phyloP scores from a whole-genome alignment of 2,113 vertebrate species.

The Stictonetta naevosa region DNA sequence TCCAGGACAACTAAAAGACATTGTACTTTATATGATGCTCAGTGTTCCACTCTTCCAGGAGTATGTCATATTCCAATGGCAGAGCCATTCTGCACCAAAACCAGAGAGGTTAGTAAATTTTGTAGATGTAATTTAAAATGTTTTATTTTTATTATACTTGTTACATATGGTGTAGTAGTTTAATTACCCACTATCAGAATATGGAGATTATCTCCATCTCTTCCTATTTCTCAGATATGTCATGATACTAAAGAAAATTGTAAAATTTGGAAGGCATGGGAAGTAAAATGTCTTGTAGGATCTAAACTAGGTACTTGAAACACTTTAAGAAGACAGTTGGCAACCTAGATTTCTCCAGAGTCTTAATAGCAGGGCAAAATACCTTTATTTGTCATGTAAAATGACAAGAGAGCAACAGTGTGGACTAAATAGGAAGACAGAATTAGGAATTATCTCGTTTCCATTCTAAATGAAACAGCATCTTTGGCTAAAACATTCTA shows the following conservation, averaged over 20 bases:
- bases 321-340: background rate
- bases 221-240: background rate
- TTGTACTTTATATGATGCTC: conserved; percentile 91
- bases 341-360: background rate
- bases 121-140: background rate
- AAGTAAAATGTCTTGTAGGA: background rate
- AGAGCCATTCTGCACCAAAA: conserved; percentile 93
- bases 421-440: background rate
- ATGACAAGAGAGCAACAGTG: background rate
- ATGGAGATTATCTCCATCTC: background rate
- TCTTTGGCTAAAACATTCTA: background rate
- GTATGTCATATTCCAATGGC: conserved; percentile 95
- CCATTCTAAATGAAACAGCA: background rate
- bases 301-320: background rate
- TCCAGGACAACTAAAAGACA: conserved; percentile 89
- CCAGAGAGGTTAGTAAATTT: conserved; percentile 87
- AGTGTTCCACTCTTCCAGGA: conserved; percentile 79
- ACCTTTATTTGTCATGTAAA: background rate
- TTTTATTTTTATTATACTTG: background rate
- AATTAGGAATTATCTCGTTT: background rate
- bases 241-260: background rate
- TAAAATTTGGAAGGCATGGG: background rate
- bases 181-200: background rate
- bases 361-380: background rate
- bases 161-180: background rate